Percentiles rank a stretch among this genome's conserved stretches.
These are phyloP conservation scores for Heliconius himera DNA, from an alignment of 1,140 invertebrate species.

Conservation along the genomic window DNA sequence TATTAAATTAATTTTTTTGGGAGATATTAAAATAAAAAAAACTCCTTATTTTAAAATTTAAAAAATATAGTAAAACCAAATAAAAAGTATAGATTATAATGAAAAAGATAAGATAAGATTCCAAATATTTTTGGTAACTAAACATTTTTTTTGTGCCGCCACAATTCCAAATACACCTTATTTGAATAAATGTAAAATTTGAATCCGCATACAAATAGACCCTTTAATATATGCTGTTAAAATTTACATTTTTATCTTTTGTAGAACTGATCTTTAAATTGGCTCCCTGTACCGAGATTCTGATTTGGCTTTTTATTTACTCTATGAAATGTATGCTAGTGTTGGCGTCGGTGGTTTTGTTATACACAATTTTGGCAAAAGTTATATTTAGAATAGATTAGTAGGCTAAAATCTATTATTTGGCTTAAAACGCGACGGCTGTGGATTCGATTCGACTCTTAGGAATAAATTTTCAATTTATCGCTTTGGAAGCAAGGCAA, in stretches of 20 bases:
- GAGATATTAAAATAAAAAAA: too few species aligned
- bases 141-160: neutral
- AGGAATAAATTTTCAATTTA: neutral
- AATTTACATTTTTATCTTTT: conserved; percentile 50
- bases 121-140: too few species aligned
- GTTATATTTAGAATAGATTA: too few species aligned
- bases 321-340: conserved; percentile 62
- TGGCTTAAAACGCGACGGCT: neutral
- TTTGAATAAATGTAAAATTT: conserved; percentile 21
- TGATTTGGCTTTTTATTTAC: conserved; percentile 69
- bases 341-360: neutral
- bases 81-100: too few species aligned
- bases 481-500: neutral
- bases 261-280: conserved; percentile 43
- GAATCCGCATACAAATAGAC: conserved; percentile 7
- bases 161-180: neutral
- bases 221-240: conserved; percentile 4
- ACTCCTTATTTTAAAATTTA: too few species aligned
- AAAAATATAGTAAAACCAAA: too few species aligned
- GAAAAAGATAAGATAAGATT: too few species aligned
- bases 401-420: neutral
- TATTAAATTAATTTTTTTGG: too few species aligned
- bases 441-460: neutral
- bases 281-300: conserved; percentile 36
- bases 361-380: neutral